Conservation (phyloP, 2,113 vertebrate species). For the Crocuta crocuta region DNA sequence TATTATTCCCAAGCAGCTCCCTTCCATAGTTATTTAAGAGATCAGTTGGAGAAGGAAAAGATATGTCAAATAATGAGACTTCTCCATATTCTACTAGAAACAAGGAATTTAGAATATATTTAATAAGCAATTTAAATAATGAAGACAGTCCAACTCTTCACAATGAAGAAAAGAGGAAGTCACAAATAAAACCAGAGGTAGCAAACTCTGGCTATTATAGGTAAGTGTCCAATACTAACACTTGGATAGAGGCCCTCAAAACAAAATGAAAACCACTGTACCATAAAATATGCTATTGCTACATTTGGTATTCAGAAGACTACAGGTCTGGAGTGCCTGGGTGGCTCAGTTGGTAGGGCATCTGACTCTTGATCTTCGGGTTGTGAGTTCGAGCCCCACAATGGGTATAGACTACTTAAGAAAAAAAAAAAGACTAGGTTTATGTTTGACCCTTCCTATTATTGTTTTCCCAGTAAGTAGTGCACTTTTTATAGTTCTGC, state of each 20-base stretch:
- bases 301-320: background rate
- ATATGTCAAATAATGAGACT: background rate
- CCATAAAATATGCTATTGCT: background rate
- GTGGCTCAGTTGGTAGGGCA: background rate
- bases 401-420: background rate
- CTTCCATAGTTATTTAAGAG: background rate
- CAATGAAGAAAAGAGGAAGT: background rate
- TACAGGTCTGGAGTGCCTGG: background rate
- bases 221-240: background rate
- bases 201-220: background rate
- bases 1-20: background rate
- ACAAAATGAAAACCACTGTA: background rate
- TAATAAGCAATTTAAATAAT: background rate
- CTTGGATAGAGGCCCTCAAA: background rate
- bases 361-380: background rate
- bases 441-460: background rate
- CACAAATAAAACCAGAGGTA: background rate
- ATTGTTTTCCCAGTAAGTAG: background rate
- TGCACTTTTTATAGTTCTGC: background rate
- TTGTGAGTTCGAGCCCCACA: background rate
- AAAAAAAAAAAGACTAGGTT: background rate
- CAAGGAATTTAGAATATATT: slow-evolving; percentile 9
- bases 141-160: background rate
- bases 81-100: background rate
- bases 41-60: background rate